Evolutionary conservation across 2,888 invertebrate species (phyloP).

Genomic region (Lathronympha strigana): DNA sequence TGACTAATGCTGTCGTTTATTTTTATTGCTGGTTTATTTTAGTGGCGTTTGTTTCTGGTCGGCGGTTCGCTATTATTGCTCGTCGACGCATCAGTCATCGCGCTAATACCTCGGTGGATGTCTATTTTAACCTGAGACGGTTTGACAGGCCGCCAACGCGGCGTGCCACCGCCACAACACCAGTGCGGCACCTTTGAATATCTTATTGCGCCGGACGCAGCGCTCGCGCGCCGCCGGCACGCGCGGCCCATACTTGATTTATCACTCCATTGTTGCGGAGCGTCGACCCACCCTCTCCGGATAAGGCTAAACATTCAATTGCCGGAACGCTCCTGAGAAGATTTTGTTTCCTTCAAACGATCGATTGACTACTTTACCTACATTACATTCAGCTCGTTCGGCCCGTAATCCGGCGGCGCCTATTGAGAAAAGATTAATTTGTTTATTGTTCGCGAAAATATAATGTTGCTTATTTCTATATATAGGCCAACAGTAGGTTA

Average conservation of each 20-base stretch:
- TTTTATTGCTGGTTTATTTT: conserved; percentile 80
- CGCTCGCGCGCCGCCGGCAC: conserved; percentile 64
- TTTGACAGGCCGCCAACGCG: conserved; percentile 70
- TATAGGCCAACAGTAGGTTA: neutral
- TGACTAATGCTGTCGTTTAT: conserved; percentile 82
- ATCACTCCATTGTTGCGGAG: conserved; percentile 81
- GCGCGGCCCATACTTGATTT: conserved; percentile 82
- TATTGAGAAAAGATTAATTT: conserved; percentile 32
- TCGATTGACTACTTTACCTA: conserved; percentile 67
- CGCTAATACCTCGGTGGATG: conserved; percentile 75
- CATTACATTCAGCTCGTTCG: conserved; percentile 49
- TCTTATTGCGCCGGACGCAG: conserved; percentile 64
- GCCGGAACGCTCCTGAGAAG: conserved; percentile 78
- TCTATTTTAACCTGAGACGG: conserved; percentile 70
- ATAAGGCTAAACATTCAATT: conserved; percentile 82
- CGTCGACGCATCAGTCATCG: conserved; percentile 79
- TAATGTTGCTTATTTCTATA: neutral
- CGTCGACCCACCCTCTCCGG: conserved; percentile 77
- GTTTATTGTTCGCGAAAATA: conserved; percentile 8
- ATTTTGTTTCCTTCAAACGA: conserved; percentile 74
- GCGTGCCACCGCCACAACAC: conserved; percentile 46
- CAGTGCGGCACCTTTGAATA: conserved; percentile 69
- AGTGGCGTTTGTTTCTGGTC: conserved; percentile 70
- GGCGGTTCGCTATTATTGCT: conserved; percentile 72
- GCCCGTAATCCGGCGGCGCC: conserved; percentile 44